Percentiles rank a stretch among this genome's conserved stretches.
These are phyloP conservation scores for Antheraea pernyi DNA, from an alignment of 1,140 invertebrate species.

Conservation along the genomic window DNA sequence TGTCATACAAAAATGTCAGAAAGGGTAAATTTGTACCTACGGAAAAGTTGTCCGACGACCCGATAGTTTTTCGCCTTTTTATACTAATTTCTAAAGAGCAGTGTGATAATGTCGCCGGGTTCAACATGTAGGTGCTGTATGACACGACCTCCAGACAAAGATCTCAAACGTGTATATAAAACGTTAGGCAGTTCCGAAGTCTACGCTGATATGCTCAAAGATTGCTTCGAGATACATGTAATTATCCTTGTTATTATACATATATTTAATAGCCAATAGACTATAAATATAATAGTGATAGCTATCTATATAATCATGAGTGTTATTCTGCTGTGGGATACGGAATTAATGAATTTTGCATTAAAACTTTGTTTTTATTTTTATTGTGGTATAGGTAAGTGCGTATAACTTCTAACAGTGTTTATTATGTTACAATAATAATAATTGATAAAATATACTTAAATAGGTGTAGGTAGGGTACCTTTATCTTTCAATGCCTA, in stretches of 20 bases:
- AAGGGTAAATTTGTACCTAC: neutral
- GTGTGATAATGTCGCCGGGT: slow-evolving; percentile 30
- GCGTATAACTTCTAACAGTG: no score
- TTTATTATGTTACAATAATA: no score
- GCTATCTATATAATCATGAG: no score
- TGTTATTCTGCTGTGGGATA: no score
- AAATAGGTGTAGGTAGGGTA: no score
- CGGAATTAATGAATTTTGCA: no score
- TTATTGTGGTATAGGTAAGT: no score
- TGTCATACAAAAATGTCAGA: neutral
- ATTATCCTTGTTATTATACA: slow-evolving; percentile 9
- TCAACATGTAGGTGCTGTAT: slow-evolving; percentile 55
- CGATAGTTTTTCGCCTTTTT: slow-evolving; percentile 1
- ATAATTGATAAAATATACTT: no score
- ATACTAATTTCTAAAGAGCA: neutral
- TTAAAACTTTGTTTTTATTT: no score
- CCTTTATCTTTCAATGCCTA: no score
- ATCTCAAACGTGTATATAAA: slow-evolving; percentile 44
- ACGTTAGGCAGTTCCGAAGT: slow-evolving; percentile 49
- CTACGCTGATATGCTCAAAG: slow-evolving; percentile 61
- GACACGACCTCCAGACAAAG: slow-evolving; percentile 48
- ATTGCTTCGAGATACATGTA: slow-evolving; percentile 56
- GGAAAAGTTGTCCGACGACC: neutral
- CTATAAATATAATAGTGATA: no score
- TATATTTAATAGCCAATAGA: no score